phyloP scores from a whole-genome alignment of 2,888 invertebrate species.

The Eremobia ochroleuca region DNA sequence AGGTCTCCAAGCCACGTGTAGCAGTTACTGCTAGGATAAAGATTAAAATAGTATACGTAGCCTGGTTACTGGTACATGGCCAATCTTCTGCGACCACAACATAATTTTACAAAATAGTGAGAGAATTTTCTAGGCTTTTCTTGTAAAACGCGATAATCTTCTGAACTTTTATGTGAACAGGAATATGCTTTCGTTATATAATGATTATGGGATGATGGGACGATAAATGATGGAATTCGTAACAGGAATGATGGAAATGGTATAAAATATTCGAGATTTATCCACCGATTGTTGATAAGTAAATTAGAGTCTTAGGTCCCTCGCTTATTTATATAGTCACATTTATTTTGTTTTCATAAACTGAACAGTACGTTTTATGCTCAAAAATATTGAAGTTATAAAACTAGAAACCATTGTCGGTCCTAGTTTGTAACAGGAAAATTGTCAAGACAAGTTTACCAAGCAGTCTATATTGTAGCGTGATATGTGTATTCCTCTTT shows the following conservation, averaged over 20 bases:
- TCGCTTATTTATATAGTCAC: too few relatives aligned
- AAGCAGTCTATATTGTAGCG: background rate
- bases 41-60: slow-evolving; percentile 25
- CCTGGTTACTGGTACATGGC: slow-evolving; percentile 18
- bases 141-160: background rate
- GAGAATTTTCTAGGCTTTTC: background rate
- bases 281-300: too few relatives aligned
- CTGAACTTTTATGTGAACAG: background rate
- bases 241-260: background rate
- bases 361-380: background rate
- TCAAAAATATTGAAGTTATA: background rate
- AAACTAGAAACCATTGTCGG: background rate
- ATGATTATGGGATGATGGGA: background rate
- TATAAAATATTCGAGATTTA: background rate
- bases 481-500: background rate
- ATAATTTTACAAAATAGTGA: slow-evolving; percentile 2
- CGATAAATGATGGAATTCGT: background rate
- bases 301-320: background rate
- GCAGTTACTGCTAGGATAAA: slow-evolving; percentile 52
- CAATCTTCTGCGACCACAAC: slow-evolving; percentile 10
- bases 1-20: slow-evolving; percentile 60
- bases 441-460: background rate
- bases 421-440: background rate
- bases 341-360: background rate
- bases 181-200: background rate